Evolutionary conservation across 2,113 vertebrate species (phyloP), one percentile per base, ranked within the genome.

Genomic region (Cairina moschata): DNA sequence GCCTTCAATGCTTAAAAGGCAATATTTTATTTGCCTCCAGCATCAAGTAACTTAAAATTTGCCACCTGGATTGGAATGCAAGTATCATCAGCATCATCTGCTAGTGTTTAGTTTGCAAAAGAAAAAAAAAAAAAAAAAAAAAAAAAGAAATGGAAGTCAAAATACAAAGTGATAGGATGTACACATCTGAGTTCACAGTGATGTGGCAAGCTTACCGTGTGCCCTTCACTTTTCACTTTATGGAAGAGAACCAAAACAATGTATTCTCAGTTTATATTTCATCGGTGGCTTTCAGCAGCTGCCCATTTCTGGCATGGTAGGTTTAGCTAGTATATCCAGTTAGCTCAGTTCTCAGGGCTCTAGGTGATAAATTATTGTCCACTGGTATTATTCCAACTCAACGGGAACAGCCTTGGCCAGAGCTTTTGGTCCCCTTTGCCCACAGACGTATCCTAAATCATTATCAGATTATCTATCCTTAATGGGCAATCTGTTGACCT

Each of bases 401-500:
- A 25, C 42, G 40, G 66, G 79, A 95, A 77, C 11, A 86, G 55
- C 42, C 81, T 88, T 93, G 88, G 92, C 88, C 60, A 86, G 83
- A 84, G 88, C 14, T 74, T 62, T 77, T 89, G 32, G 68, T 94
- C 63, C 79, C 0, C 4, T 90, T 58, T 93, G 76, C 65, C 80
- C 83, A 86, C 29, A 96, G 86, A 86, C 74, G 80, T 48, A 72
- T 91, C 69, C 62, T 79, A 96, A 96, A 96, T 96, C 48, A 94
- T 54, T 90, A 80, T 68, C 42, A 55, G 91, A 91, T 94, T 91
- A 94, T 93, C 73, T 81, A 1, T 62, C 54, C 54, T 95, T 96
- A 95, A 97, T 91, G 90, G 84, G 52, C 93, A 96, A 94, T 95
- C 95, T 96, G 95, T 79, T 86, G 69, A 72, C 93, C 93, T 89